Evolutionary conservation across 2,113 vertebrate species (phyloP).

Genomic region (Nibea coibor): DNA sequence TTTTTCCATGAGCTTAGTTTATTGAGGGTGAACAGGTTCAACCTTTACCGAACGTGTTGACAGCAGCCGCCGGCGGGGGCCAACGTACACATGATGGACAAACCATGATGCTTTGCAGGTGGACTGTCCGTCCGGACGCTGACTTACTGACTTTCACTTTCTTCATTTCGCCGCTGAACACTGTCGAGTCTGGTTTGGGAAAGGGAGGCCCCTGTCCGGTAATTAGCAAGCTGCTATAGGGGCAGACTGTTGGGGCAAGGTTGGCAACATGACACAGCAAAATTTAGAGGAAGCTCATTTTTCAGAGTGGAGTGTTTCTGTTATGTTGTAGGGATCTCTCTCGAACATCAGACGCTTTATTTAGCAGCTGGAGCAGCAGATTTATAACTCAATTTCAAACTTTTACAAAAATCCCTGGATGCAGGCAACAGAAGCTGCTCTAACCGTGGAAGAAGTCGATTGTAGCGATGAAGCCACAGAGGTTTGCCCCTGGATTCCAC

Average conservation of each 20-base stretch:
- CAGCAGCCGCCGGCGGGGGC: conserved; percentile 8
- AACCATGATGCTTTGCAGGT: conserved; percentile 28
- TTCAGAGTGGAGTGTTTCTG: background rate
- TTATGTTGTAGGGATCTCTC: background rate
- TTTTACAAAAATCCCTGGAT: background rate
- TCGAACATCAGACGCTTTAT: background rate
- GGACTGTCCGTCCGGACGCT: background rate
- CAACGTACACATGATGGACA: conserved; percentile 19
- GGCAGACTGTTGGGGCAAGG: background rate
- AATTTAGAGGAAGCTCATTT: conserved; percentile 9
- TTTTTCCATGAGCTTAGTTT: conserved; percentile 42
- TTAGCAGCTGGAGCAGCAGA: background rate
- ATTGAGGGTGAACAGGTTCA: conserved; percentile 40
- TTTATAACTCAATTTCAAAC: background rate
- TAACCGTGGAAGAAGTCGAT: background rate
- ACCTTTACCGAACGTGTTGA: conserved; percentile 34
- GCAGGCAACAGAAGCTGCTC: background rate
- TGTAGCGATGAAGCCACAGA: background rate
- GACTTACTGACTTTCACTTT: conserved; percentile 5
- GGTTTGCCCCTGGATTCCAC: too few relatives aligned
- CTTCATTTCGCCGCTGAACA: conserved; percentile 28
- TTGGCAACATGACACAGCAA: conserved; percentile 27
- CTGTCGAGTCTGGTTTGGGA: conserved; percentile 47
- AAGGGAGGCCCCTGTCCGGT: background rate
- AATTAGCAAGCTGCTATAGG: conserved; percentile 54